phyloP scores from a whole-genome alignment of 2,797 vertebrate species.

The Lerista edwardsae region DNA sequence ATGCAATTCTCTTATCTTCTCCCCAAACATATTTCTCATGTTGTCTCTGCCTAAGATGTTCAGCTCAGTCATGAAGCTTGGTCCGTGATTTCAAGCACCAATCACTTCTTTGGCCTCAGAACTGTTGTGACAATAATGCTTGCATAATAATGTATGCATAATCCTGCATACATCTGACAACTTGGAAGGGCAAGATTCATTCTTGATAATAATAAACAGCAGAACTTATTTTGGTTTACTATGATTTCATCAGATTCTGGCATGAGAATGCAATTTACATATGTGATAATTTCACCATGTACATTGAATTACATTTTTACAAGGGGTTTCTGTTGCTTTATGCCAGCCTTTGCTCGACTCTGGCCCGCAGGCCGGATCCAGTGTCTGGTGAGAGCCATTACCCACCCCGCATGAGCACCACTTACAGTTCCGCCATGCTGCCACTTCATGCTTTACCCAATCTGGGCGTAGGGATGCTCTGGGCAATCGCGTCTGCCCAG shows the following conservation, averaged over 20 bases:
- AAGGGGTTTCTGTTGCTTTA: neutral
- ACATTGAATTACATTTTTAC: neutral
- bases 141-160: too few species aligned
- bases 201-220: neutral
- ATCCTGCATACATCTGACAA: neutral
- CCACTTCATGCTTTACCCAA: too few species aligned
- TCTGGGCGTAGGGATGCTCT: too few species aligned
- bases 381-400: too few species aligned
- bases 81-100: neutral
- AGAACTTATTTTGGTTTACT: neutral
- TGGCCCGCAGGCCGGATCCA: too few species aligned
- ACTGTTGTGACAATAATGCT: neutral
- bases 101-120: neutral
- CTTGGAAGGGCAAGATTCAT: neutral
- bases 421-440: too few species aligned
- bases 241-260: neutral
- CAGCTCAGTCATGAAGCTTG: neutral
- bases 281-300: neutral
- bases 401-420: too few species aligned
- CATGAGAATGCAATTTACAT: neutral
- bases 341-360: too few species aligned
- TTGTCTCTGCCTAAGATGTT: neutral
- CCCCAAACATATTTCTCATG: neutral
- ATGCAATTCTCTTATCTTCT: neutral
- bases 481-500: too few species aligned